phyloP scores from a whole-genome alignment of 2,888 invertebrate species.

The Bembecia ichneumoniformis region DNA sequence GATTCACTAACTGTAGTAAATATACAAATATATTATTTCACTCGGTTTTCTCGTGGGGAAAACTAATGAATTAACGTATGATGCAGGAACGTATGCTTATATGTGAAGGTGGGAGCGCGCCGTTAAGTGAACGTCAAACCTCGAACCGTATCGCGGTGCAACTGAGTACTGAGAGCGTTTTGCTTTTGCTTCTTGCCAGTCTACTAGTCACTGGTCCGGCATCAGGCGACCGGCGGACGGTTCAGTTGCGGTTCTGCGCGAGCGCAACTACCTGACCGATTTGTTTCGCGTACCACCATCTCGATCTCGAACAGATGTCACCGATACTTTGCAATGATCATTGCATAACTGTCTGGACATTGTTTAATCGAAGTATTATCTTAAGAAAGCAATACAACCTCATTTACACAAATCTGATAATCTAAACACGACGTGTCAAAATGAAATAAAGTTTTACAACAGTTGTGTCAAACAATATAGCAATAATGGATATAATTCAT shows the following conservation, averaged over 20 bases:
- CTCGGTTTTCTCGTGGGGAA: conserved; percentile 57
- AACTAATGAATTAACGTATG: conserved; percentile 51
- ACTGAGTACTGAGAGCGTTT: conserved; percentile 27
- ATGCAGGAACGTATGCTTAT: conserved; percentile 11
- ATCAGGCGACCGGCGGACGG: conserved; percentile 32
- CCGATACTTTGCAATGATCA: conserved; percentile 15
- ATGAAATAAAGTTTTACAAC: too few relatives aligned
- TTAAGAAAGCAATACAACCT: too few relatives aligned
- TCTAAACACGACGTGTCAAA: conserved; percentile 1
- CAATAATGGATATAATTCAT: background rate
- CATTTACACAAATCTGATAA: conserved; percentile 5
- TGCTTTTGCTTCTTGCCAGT: conserved; percentile 4
- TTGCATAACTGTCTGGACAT: conserved; percentile 19
- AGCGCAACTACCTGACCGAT: conserved; percentile 42
- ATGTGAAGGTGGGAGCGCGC: conserved; percentile 6
- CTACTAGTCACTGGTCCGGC: too few relatives aligned
- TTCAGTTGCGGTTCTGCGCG: conserved; percentile 13
- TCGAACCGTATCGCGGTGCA: conserved; percentile 20
- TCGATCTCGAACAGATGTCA: conserved; percentile 22
- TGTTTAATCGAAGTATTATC: background rate
- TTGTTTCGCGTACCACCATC: conserved; percentile 25
- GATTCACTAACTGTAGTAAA: conserved; percentile 35
- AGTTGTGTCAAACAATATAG: too few relatives aligned
- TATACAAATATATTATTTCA: conserved; percentile 42
- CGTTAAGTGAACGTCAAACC: conserved; percentile 10